These are phyloP conservation scores for Brachyalestes nurse DNA, from an alignment of 2,797 vertebrate species.

Conservation along the genomic window DNA sequence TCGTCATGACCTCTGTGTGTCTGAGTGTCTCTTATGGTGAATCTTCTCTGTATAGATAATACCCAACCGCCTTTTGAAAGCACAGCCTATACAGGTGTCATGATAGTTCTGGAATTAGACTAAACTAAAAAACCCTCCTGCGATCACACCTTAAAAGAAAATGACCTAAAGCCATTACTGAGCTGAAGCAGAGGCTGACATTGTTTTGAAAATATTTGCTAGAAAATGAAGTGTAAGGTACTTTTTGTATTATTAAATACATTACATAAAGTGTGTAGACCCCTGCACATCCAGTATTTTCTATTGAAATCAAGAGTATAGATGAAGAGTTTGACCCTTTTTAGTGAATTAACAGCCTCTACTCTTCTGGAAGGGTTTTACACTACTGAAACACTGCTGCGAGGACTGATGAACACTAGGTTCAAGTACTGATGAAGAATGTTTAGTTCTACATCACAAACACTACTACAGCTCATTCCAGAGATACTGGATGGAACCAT, in stretches of 20 bases:
- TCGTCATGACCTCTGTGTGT: not conserved
- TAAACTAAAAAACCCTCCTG: too few relatives aligned
- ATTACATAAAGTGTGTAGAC: too few relatives aligned
- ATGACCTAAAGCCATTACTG: not conserved
- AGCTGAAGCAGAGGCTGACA: not conserved
- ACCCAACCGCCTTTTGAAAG: not conserved
- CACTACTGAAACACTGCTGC: too few relatives aligned
- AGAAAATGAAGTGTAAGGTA: not conserved
- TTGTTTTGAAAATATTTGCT: not conserved
- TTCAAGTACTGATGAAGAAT: not conserved
- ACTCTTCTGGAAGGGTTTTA: not conserved
- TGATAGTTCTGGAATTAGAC: not conserved
- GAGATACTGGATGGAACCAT: not conserved
- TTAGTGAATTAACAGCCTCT: not conserved
- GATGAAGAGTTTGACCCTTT: not conserved
- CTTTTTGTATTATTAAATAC: too few relatives aligned
- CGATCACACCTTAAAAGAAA: not conserved
- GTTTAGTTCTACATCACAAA: not conserved
- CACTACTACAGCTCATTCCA: not conserved
- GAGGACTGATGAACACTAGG: too few relatives aligned
- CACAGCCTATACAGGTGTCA: not conserved
- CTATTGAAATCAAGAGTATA: not conserved
- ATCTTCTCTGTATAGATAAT: conserved; percentile 4
- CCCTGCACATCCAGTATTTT: not conserved
- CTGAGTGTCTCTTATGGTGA: not conserved